Conservation (phyloP, 2,797 vertebrate genomes). For the Galaxias olidus region DNA sequence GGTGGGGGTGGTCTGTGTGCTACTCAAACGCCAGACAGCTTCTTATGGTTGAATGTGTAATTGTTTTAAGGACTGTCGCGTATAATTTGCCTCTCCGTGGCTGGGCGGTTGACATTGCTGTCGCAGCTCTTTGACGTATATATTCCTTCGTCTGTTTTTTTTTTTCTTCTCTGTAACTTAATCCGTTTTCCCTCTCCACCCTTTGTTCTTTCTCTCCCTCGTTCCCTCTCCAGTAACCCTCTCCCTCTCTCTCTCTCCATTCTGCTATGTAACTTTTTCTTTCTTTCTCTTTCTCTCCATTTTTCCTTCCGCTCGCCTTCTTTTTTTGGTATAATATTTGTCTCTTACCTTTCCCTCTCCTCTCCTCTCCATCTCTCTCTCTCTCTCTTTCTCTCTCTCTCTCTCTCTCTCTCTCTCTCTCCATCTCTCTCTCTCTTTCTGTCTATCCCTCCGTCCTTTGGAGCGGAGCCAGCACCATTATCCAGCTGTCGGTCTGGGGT, state of each 20-base stretch:
- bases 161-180: background rate
- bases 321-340: conserved; percentile 14
- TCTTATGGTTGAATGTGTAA: conserved; percentile 36
- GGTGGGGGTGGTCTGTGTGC: too few relatives aligned
- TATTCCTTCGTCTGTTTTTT: conserved; percentile 7
- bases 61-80: conserved; percentile 48
- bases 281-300: background rate
- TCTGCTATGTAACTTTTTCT: conserved; percentile 14
- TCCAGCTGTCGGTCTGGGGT: conserved; percentile 62
- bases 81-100: conserved; percentile 34
- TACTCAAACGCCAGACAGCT: conserved; percentile 28
- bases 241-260: conserved; percentile 21
- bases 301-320: conserved; percentile 24
- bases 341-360: conserved; percentile 35
- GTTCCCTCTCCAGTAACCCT: conserved; percentile 27
- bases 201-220: conserved; percentile 48
- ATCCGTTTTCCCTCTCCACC: conserved; percentile 16
- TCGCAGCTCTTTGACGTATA: conserved; percentile 24
- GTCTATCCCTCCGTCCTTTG: conserved; percentile 53
- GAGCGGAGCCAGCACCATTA: conserved; percentile 71
- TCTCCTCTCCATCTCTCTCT: conserved; percentile 23
- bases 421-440: conserved; percentile 19
- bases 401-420: background rate
- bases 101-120: conserved; percentile 32
- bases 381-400: conserved; percentile 15